phyloP scores from a whole-genome alignment of 2,888 invertebrate genomes.

The Hipparchia sbordonii region DNA sequence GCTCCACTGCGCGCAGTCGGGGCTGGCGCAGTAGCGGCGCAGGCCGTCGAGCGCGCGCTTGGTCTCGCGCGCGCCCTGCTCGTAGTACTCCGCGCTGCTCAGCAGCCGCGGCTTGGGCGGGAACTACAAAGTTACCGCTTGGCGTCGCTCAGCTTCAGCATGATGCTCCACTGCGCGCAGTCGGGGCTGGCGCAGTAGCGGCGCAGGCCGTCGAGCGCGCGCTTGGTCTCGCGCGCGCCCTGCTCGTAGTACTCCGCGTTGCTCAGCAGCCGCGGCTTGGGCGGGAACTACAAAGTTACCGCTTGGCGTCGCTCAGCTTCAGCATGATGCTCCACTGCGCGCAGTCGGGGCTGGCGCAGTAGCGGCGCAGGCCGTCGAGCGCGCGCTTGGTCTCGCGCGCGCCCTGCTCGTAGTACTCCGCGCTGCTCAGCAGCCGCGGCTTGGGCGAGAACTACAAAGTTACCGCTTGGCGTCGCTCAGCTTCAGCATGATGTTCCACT shows the following conservation, averaged over 20 bases:
- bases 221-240: slow-evolving; percentile 90
- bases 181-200: slow-evolving; percentile 94
- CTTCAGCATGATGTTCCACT: slow-evolving; percentile 91
- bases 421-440: too few relatives aligned
- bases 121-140: slow-evolving; percentile 78
- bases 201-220: slow-evolving; percentile 90
- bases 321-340: slow-evolving; percentile 93
- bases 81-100: neutral
- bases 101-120: too few relatives aligned
- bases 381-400: slow-evolving; percentile 91
- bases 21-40: slow-evolving; percentile 92
- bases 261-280: slow-evolving; percentile 86
- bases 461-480: slow-evolving; percentile 89
- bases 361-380: slow-evolving; percentile 88
- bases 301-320: slow-evolving; percentile 87
- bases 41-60: slow-evolving; percentile 90
- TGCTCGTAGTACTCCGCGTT: slow-evolving; percentile 93
- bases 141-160: slow-evolving; percentile 87
- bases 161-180: slow-evolving; percentile 94
- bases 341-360: slow-evolving; percentile 95
- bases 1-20: slow-evolving; percentile 95
- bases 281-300: too few relatives aligned
- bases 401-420: slow-evolving; percentile 48
- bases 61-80: slow-evolving; percentile 87
- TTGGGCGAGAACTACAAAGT: slow-evolving; percentile 19